Evolutionary conservation across 2,113 vertebrate genomes (phyloP).

Genomic region (Albula glossodonta): DNA sequence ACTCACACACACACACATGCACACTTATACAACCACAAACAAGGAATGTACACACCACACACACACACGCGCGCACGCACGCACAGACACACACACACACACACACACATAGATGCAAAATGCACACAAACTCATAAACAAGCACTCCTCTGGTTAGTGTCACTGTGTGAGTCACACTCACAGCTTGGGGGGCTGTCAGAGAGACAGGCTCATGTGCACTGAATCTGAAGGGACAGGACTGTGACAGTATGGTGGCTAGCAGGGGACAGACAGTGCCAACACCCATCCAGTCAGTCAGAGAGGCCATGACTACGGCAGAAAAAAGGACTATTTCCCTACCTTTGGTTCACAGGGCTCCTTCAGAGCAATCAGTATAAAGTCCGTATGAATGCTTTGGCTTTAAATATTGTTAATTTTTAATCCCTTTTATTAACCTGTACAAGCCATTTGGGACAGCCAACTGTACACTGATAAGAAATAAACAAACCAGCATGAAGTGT

Average conservation of each 20-base stretch:
- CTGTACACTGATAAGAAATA: too few species aligned
- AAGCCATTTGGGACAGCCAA: too few species aligned
- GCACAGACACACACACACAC: neutral
- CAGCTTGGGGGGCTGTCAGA: neutral
- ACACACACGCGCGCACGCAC: neutral
- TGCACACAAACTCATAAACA: neutral
- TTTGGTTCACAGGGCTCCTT: neutral
- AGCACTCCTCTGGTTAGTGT: neutral
- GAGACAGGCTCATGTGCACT: slow-evolving; percentile 10
- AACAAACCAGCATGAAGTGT: too few species aligned
- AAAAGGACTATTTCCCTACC: neutral
- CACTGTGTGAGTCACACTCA: slow-evolving; percentile 4
- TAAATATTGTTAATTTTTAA: too few species aligned
- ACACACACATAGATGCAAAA: neutral
- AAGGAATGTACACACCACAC: neutral
- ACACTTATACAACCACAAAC: neutral
- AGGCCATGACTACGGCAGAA: neutral
- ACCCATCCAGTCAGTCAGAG: neutral
- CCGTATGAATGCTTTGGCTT: too few species aligned
- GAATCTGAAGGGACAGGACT: neutral
- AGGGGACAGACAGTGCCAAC: too few species aligned
- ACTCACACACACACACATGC: neutral
- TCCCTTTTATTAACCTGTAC: too few species aligned
- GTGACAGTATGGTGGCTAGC: neutral
- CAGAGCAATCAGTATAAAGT: neutral